Evolutionary conservation across 1,140 invertebrate species (phyloP).

Genomic region (Dendrolimus punctatus): DNA sequence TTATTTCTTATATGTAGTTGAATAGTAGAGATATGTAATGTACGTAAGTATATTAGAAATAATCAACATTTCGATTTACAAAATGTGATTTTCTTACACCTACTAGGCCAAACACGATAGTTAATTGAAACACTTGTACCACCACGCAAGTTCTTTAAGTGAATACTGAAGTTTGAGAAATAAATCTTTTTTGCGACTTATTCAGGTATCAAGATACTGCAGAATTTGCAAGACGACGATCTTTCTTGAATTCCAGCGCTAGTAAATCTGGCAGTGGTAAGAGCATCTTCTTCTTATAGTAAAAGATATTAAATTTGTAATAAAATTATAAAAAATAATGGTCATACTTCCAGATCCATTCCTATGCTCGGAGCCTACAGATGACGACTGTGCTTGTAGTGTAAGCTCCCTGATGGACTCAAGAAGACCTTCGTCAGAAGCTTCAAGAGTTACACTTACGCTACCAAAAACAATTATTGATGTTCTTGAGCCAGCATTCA

Average conservation of each 20-base stretch:
- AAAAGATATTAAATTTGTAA: not conserved
- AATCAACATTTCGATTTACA: too few species aligned
- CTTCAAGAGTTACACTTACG: slow-evolving; percentile 61
- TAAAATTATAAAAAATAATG: too few species aligned
- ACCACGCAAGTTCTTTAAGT: too few species aligned
- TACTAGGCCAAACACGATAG: too few species aligned
- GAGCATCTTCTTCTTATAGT: slow-evolving; percentile 18
- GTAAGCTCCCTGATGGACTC: slow-evolving; percentile 66
- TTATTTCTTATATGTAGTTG: too few species aligned
- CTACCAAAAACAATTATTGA: slow-evolving; percentile 64
- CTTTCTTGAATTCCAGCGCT: slow-evolving; percentile 69
- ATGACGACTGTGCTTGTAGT: slow-evolving; percentile 64
- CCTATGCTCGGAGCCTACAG: slow-evolving; percentile 54
- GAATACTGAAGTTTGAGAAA: not conserved
- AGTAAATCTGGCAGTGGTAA: slow-evolving; percentile 75
- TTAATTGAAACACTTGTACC: too few species aligned
- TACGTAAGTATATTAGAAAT: too few species aligned
- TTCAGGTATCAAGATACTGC: slow-evolving; percentile 78
- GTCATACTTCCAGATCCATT: slow-evolving; percentile 56
- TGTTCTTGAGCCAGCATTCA: slow-evolving; percentile 60
- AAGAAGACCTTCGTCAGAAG: slow-evolving; percentile 67
- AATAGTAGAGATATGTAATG: too few species aligned
- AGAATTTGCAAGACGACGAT: slow-evolving; percentile 76
- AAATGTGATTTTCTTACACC: too few species aligned
- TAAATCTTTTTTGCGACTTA: not conserved